Base-by-base conservation (phyloP, 2,888 invertebrate genomes). In the Epinotia brunnichana region DNA sequence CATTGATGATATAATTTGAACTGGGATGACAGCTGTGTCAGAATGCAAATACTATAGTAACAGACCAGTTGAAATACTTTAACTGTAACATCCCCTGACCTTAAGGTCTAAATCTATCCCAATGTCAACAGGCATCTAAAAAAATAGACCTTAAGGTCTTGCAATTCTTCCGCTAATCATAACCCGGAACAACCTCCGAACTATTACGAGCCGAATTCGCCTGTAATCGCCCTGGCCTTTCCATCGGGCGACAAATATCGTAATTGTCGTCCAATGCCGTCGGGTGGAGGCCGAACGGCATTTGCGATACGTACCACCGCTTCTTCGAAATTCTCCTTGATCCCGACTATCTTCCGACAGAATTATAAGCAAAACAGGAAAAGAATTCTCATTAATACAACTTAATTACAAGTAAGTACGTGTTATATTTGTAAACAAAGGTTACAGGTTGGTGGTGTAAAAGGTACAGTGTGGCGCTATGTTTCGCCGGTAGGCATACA, bases 181-280 rank as follows among this genome's bases (percentile, higher is more conserved):
- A 61, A 70, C 59, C 29, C 68, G 73, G 67, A 73, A 73, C 54
- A 69, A 74, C 74, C 76, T 75, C 70, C 69, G 69, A 57, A 53
- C 68, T 70, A 72, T 73, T 72, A 73, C 39, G 74, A 56, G 67
- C 76, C 75, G 72, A 76, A 76, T 74, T 74, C 17, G 66, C 61
- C 74, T 72, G 73, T 75, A 76, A 76, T 74, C 75, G 56, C 64
- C 62, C 69, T 70, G 75, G 70, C 76, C 76, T 75, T 74, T 74
- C 64, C 68, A 66, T 15, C 41, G 66, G 54, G 69, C 70, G 72
- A 69, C 72, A 62, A 74, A 75, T 67, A 70, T 53, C 71, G 72
- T 75, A 66, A 75, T 74, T 75, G 74, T 67, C 63, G 35, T 51
- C 74, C 75, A 75, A 75, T 74, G 75, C 56, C 75, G 73, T 11